Percentiles rank a stretch among this genome's conserved stretches.
phyloP scores from a whole-genome alignment of 2,113 vertebrate genomes.

The Pelecanus crispus region DNA sequence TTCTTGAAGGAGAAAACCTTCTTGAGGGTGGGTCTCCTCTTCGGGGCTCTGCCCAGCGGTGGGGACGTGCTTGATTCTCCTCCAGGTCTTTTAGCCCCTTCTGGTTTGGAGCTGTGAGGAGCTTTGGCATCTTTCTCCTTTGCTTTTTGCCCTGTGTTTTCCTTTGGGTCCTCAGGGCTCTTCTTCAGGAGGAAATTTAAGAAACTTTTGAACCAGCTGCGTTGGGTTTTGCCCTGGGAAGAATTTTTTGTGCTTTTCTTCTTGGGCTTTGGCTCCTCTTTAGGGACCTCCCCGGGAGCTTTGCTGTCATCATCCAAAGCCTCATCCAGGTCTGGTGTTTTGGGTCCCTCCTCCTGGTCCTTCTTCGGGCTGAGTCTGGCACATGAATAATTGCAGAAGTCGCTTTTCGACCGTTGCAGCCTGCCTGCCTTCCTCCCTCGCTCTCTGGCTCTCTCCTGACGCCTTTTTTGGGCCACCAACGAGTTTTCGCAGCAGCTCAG shows the following conservation, averaged over 20 bases:
- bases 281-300: neutral
- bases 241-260: conserved; percentile 62
- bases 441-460: neutral
- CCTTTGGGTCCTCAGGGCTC: conserved; percentile 72
- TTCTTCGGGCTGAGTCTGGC: neutral
- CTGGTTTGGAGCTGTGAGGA: neutral
- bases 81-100: conserved; percentile 1
- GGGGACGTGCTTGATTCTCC: neutral
- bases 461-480: neutral
- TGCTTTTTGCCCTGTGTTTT: conserved; percentile 48
- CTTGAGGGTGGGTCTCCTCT: conserved; percentile 53
- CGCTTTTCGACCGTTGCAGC: conserved; percentile 67
- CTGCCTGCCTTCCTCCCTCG: neutral
- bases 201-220: conserved; percentile 70
- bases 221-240: conserved; percentile 50
- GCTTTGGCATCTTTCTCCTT: conserved; percentile 67
- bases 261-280: conserved; percentile 3
- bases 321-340: neutral
- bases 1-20: conserved; percentile 65
- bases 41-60: conserved; percentile 19
- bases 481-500: conserved; percentile 70
- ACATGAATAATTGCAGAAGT: conserved; percentile 25
- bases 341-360: neutral
- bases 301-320: neutral
- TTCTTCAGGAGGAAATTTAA: conserved; percentile 71